phyloP scores from a whole-genome alignment of 1,140 invertebrate species.

The Leptopilina boulardi region DNA sequence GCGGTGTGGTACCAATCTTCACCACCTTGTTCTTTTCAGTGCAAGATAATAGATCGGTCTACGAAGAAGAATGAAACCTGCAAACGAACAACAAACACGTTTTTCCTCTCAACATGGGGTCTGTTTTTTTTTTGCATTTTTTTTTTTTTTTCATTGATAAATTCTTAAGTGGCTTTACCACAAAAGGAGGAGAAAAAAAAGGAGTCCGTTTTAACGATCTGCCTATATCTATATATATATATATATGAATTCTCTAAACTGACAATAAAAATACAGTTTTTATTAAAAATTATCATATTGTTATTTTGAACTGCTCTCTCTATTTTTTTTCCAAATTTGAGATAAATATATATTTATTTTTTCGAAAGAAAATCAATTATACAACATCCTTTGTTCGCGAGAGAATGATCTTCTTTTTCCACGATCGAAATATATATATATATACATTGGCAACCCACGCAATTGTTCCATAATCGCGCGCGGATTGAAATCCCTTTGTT shows the following conservation, averaged over 20 bases:
- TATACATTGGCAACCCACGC: constrained; percentile 38
- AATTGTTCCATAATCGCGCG: background rate
- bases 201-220: background rate
- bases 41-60: constrained; percentile 23
- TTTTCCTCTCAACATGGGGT: constrained; percentile 29
- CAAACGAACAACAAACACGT: constrained; percentile 29
- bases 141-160: constrained; percentile 10
- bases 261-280: no score
- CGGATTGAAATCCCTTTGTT: constrained; percentile 39
- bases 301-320: no score
- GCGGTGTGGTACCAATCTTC: constrained; percentile 29
- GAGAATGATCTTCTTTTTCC: constrained; percentile 35
- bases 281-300: no score
- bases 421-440: constrained; percentile 30
- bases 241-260: no score
- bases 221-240: no score
- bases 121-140: background rate
- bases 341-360: background rate
- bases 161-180: background rate
- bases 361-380: constrained; percentile 25
- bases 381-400: constrained; percentile 3
- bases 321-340: background rate
- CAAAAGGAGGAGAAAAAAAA: background rate
- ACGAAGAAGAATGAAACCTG: constrained; percentile 30
- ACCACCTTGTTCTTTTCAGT: constrained; percentile 28